Conservation (phyloP, 2,113 vertebrate species). For the Oncorhynchus kisutch region DNA sequence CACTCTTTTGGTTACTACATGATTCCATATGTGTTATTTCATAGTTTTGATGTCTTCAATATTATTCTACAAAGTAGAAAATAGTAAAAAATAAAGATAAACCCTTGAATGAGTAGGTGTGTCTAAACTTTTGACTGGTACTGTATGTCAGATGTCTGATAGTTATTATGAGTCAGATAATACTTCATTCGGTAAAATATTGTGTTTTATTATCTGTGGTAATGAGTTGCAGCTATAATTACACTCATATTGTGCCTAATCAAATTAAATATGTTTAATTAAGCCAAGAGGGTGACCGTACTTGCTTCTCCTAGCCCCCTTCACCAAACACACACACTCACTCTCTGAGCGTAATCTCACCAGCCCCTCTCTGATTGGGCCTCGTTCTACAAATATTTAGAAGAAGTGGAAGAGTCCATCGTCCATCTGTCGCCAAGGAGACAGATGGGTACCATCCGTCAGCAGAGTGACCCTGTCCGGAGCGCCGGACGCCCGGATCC, state of each 20-base stretch:
- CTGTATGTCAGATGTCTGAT: conserved; percentile 14
- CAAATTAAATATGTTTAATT: background rate
- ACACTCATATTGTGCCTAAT: background rate
- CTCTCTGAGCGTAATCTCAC: conserved; percentile 23
- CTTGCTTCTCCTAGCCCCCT: too few species aligned
- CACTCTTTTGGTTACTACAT: too few species aligned
- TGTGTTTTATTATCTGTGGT: background rate
- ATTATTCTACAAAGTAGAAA: too few species aligned
- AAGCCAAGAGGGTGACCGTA: background rate
- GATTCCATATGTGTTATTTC: too few species aligned
- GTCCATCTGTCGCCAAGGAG: conserved; percentile 65
- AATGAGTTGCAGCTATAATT: too few species aligned
- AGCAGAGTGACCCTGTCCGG: conserved; percentile 31
- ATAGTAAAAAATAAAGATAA: too few species aligned
- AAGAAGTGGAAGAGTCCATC: conserved; percentile 66
- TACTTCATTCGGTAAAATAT: conserved; percentile 13
- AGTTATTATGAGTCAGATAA: conserved; percentile 18
- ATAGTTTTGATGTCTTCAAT: too few species aligned
- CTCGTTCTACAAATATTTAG: conserved; percentile 71
- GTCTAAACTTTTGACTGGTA: too few species aligned
- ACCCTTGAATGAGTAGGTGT: too few species aligned
- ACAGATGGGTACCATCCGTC: conserved; percentile 63
- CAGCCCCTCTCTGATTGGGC: conserved; percentile 51
- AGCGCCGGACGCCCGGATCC: conserved; percentile 36
- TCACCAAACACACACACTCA: conserved; percentile 22